Conservation (phyloP, 2,888 invertebrate genomes). For the Pharmacophagus antenor region DNA sequence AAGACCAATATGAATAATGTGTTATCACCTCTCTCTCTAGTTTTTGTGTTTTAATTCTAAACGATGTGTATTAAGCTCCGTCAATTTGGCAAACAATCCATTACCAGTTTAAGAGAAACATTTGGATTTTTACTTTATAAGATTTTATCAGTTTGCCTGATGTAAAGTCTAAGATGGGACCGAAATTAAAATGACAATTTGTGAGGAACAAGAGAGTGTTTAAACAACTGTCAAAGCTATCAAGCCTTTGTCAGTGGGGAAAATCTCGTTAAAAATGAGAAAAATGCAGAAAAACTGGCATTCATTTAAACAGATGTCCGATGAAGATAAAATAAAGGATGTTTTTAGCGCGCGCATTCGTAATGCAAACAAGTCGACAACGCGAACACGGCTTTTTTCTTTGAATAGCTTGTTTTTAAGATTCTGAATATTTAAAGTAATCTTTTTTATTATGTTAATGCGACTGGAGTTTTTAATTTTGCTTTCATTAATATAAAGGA, state of each 20-base stretch:
- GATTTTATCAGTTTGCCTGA: conserved; percentile 44
- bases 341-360: conserved; percentile 50
- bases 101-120: neutral
- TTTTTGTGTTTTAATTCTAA: too few relatives aligned
- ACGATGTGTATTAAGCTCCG: too few relatives aligned
- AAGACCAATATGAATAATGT: too few relatives aligned
- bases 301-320: conserved; percentile 62
- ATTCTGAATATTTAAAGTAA: conserved; percentile 35
- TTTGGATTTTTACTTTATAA: conserved; percentile 13
- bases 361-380: conserved; percentile 65
- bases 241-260: conserved; percentile 52
- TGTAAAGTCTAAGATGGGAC: conserved; percentile 39
- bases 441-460: conserved; percentile 1
- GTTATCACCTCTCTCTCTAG: too few relatives aligned
- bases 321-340: conserved; percentile 60
- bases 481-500: neutral
- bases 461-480: neutral
- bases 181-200: conserved; percentile 40
- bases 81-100: neutral
- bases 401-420: conserved; percentile 39
- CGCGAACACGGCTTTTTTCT: conserved; percentile 39
- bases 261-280: conserved; percentile 65
- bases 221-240: conserved; percentile 66
- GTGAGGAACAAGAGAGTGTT: conserved; percentile 54
- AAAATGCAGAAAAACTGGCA: conserved; percentile 63